phyloP scores from a whole-genome alignment of 1,140 invertebrate species.

The Drosophila truncata region DNA sequence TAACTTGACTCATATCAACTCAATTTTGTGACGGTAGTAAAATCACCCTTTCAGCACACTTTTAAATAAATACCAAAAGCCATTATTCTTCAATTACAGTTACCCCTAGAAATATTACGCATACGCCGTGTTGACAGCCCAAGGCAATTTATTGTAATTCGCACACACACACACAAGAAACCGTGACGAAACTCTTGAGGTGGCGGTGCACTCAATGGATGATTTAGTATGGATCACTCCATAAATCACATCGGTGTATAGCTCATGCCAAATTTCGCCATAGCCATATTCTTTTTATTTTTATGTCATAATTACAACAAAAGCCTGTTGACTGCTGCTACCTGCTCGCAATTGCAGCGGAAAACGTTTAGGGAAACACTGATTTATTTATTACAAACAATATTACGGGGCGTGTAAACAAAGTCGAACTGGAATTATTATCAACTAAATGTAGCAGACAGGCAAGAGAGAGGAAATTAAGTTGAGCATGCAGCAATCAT shows the following conservation, averaged over 20 bases:
- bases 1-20: not conserved
- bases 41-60: slow-evolving; percentile 7
- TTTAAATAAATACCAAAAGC: not conserved
- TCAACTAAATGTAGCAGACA: slow-evolving; percentile 15
- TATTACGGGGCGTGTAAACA: slow-evolving; percentile 64
- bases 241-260: slow-evolving; percentile 39
- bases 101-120: slow-evolving; percentile 40
- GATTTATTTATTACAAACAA: slow-evolving; percentile 78
- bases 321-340: slow-evolving; percentile 30
- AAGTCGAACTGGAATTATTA: slow-evolving; percentile 59
- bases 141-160: slow-evolving; percentile 34
- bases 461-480: slow-evolving; percentile 1
- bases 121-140: slow-evolving; percentile 44
- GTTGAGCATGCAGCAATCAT: slow-evolving; percentile 29
- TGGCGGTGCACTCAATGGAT: slow-evolving; percentile 22
- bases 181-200: slow-evolving; percentile 12
- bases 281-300: slow-evolving; percentile 25
- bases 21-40: not conserved
- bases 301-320: slow-evolving; percentile 40
- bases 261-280: slow-evolving; percentile 34
- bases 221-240: slow-evolving; percentile 38
- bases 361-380: slow-evolving; percentile 59
- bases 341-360: slow-evolving; percentile 32
- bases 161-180: slow-evolving; percentile 11
- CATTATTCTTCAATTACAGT: slow-evolving; percentile 14